Evolutionary conservation across 2,888 invertebrate species (phyloP), one percentile per base, ranked within the genome.

Genomic region (Thymelicus sylvestris): DNA sequence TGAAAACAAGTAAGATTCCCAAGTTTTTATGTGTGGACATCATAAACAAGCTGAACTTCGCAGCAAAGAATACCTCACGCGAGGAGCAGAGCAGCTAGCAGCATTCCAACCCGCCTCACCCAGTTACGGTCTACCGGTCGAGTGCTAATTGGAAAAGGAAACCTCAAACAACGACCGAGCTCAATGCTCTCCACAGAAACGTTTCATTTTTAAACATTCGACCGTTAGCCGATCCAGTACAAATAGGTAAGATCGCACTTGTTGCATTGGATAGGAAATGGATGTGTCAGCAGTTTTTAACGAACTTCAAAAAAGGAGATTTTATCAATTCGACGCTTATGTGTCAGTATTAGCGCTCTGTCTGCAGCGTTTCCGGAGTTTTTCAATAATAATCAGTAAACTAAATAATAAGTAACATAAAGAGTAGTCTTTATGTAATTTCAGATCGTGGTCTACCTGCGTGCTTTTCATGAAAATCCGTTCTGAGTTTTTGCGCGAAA

Each of bases 91-190:
- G 74, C 44, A 44, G 75, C 78, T 77, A 76, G 78, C 79, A 80
- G 80, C 80, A 81, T 81, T 81, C 80, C 81, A 73, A 77, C 62
- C 62, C 86, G 88, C 83, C 90, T 92, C 92, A 91, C 92, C 93
- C 93, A 93, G 92, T 90, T 93, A 92, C 92, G 90, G 91, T 89
- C 88, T 85, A 86, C 87, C 90, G 90, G 86, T 86, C 87, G 86
- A 85, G 94, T 93, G 94, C 90, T 94, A 94, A 94, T 94, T 94
- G 93, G 87, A 85, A 94, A 93, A 92, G 94, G 91, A 92, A 94
- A 94, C 94, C 84, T 92, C 89, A 86, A 93, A 94, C 94, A 93
- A 92, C 92, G 88, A 87, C 87, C 86, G 85, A 86, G 92, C 93
- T 92, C 93, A 92, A 91, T 90, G 92, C 92, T 92, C 93, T 90